These are phyloP conservation scores for Caenorhabditis sp. DNA, from an alignment of 2,888 invertebrate genomes.

Conservation along the genomic window DNA sequence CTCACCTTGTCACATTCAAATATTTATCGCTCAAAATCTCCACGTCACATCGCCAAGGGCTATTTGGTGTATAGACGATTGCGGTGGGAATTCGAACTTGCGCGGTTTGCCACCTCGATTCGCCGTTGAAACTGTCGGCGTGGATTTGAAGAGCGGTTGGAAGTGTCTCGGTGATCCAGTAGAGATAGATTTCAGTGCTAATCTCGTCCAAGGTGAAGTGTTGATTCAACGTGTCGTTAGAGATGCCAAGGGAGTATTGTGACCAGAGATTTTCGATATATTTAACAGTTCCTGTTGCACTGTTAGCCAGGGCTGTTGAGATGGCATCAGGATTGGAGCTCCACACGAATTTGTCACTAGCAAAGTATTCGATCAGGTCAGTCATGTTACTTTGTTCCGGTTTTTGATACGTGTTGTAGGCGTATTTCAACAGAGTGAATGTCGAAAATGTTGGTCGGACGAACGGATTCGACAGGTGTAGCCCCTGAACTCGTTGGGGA, in stretches of 20 bases:
- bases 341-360: neutral
- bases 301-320: constrained; percentile 22
- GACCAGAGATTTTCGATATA: constrained; percentile 43
- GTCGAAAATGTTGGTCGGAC: constrained; percentile 38
- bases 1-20: neutral
- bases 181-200: constrained; percentile 52
- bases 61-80: constrained; percentile 1
- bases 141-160: constrained; percentile 31
- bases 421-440: constrained; percentile 19
- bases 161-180: constrained; percentile 51
- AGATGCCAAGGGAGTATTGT: constrained; percentile 17
- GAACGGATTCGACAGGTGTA: constrained; percentile 53
- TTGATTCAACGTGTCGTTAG: constrained; percentile 31
- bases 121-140: constrained; percentile 29
- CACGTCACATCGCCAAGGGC: neutral
- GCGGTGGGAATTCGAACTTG: constrained; percentile 24
- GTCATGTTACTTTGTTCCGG: neutral
- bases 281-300: constrained; percentile 33
- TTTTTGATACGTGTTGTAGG: constrained; percentile 14
- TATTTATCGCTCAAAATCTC: constrained; percentile 4
- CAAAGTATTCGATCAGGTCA: neutral
- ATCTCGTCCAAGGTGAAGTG: constrained; percentile 57
- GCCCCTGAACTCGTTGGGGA: constrained; percentile 37
- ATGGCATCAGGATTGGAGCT: neutral
- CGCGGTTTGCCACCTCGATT: constrained; percentile 20